phyloP scores from a whole-genome alignment of 1,140 invertebrate genomes.

The Lutraria rhynchaena region DNA sequence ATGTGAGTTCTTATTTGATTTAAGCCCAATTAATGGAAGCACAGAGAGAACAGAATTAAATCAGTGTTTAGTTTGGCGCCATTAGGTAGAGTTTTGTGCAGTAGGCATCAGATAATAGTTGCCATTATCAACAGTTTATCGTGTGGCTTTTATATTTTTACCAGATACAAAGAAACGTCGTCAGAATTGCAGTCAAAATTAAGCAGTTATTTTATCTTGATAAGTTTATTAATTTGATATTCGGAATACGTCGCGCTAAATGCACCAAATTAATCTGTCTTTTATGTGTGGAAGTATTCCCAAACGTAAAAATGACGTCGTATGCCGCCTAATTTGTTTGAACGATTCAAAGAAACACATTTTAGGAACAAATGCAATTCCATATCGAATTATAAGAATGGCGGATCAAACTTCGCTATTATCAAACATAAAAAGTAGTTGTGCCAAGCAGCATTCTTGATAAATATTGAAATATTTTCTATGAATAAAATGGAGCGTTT shows the following conservation, averaged over 20 bases:
- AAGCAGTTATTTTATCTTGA: constrained; percentile 22
- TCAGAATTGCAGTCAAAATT: constrained; percentile 29
- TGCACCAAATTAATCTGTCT: too few relatives aligned
- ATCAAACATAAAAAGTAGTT: too few relatives aligned
- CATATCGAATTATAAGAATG: too few relatives aligned
- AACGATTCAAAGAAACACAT: background rate
- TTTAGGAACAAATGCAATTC: too few relatives aligned
- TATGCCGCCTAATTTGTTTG: too few relatives aligned
- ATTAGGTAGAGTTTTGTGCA: constrained; percentile 14
- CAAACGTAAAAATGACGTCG: too few relatives aligned
- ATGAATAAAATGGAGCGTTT: background rate
- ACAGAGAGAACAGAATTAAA: constrained; percentile 32
- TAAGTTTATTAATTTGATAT: background rate
- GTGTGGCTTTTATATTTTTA: constrained; percentile 10
- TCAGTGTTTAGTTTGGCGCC: constrained; percentile 35
- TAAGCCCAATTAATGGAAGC: constrained; percentile 40
- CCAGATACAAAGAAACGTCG: background rate
- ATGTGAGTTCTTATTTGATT: constrained; percentile 32
- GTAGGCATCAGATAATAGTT: constrained; percentile 25
- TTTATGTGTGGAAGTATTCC: too few relatives aligned
- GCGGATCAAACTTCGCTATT: too few relatives aligned
- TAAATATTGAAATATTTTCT: background rate
- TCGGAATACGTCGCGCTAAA: too few relatives aligned
- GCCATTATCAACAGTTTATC: constrained; percentile 36
- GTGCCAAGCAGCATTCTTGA: background rate